Evolutionary conservation across 2,888 invertebrate species (phyloP).

Genomic region (Tyria jacobaeae): DNA sequence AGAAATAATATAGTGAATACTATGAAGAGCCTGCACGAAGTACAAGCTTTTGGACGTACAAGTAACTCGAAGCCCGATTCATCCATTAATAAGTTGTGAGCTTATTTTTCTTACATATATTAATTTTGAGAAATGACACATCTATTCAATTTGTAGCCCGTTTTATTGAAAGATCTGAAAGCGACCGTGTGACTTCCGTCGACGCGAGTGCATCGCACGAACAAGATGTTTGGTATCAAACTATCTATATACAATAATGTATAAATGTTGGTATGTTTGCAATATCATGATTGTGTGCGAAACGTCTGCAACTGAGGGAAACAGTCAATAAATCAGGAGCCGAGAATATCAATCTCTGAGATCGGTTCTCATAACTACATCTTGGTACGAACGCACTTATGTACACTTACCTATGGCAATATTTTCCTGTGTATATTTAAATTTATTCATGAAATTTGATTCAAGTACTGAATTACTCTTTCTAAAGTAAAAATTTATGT

Average conservation of each 20-base stretch:
- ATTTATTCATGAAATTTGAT: neutral
- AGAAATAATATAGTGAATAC: too few relatives aligned
- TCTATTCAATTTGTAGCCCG: slow-evolving; percentile 30
- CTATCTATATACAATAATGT: slow-evolving; percentile 15
- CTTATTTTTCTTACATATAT: too few relatives aligned
- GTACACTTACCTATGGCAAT: neutral
- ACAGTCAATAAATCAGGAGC: slow-evolving; percentile 18
- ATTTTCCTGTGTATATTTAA: neutral
- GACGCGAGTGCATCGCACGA: slow-evolving; percentile 46
- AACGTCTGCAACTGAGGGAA: slow-evolving; percentile 14
- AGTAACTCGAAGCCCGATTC: too few relatives aligned
- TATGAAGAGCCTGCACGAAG: neutral
- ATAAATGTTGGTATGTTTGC: slow-evolving; percentile 14
- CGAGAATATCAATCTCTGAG: slow-evolving; percentile 14
- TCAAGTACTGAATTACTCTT: neutral
- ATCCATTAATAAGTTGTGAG: too few relatives aligned
- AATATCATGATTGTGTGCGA: slow-evolving; percentile 22
- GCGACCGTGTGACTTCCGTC: slow-evolving; percentile 54
- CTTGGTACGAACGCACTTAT: neutral
- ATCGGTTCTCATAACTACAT: slow-evolving; percentile 8
- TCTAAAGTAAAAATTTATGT: neutral
- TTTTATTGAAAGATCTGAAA: slow-evolving; percentile 46
- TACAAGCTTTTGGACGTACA: too few relatives aligned
- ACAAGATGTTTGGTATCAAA: slow-evolving; percentile 45
- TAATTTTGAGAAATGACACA: slow-evolving; percentile 8